Evolutionary conservation across 2,797 vertebrate species (phyloP), one percentile per base, ranked within the genome.

Genomic region (Chrosomus eos): DNA sequence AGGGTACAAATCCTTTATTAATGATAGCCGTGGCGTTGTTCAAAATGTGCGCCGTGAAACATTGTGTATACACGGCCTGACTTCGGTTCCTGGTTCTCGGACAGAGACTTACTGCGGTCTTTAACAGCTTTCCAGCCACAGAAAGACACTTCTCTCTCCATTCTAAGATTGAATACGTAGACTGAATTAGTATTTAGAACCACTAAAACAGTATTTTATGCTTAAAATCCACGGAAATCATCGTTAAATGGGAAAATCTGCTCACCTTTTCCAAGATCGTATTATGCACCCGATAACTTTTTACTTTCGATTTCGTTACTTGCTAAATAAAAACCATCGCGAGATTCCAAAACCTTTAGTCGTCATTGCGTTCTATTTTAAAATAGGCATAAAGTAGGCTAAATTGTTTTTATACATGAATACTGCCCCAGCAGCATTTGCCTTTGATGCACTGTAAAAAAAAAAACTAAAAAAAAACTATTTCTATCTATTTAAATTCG

Each of bases 11-110:
- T 5, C 91, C 89, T 0, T 81, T 45, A 10, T 18, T 73, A 51
- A 92, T 85, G 33, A 92, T 91, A 21, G 9, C 11, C 19, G 68
- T 66, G 26, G 91, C 89, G 33, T 66, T 7, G 19, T 31, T 48
- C 3, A 91, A 28, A 28, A 21, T 80, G 45, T 3, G 91, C 89
- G 66, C 91, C 89, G 66, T 92, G 91, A 76, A 75, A 92, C 91
- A 92, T 92, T 38, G 85, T 89, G 64, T 91, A 92, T 1, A 31
- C 43, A 0, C 73, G 74, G n/a, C 70, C 87, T 3, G 79, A 67
- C 36, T 73, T 48, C 1, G 89, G 90, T 9, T 89, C 62, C 68
- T 89, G 45, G 11, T 82, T 60, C 10, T 38, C 36, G 7, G 62
- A 23, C 16, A 91, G 79, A 16, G 18, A 43, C 11, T 68, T 86